Base-by-base conservation (phyloP, 2,113 vertebrate species). In the Cyphomyrus plagiostoma region DNA sequence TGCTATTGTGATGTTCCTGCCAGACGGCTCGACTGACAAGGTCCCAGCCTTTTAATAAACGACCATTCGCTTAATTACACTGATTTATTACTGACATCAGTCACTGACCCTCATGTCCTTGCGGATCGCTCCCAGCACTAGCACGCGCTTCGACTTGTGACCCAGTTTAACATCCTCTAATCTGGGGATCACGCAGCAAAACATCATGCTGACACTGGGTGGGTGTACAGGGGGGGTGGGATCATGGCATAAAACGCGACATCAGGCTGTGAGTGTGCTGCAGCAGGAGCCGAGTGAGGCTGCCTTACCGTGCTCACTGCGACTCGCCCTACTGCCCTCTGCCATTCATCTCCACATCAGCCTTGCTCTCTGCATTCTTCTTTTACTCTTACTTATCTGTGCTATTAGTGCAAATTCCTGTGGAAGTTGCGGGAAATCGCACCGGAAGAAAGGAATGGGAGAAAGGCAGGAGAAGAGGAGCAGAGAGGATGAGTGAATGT, bases 1-100 rank as follows among this genome's bases (percentile, higher is more conserved):
- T 4, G 6, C n/a, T 30, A 23, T 1, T 15, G 46, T 7, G 80
- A 17, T 30, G 48, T 86, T 86, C 85, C 49, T 26, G 17, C n/a
- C 48, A 52, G 85, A 86, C 49, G 15, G 50, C 49, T 19, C 26
- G 30, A 56, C n/a, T 52, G 85, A 35, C 48, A 11, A 53, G 26
- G 85, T 26, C 48, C 46, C 49, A 17, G 23, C 50, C 85, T 86
- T 86, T 53, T 86, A 86, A 86, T 86, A 49, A 86, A 35, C 85
- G 56, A 50, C 50, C 48, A 35, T 53, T 86, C 49, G 11, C 13
- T 86, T 86, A 52, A 35, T 86, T 52, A 52, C 21, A 46, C 48
- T 86, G 85, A 86, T 49, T 86, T 86, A 86, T 86, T 56, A 86
- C 48, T 86, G 45, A 35, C 26, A 86, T 86, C 50, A 5, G 21